Evolutionary conservation across 2,113 vertebrate species (phyloP), one percentile per base, ranked within the genome.

Genomic region (Tilapia sparmanii): DNA sequence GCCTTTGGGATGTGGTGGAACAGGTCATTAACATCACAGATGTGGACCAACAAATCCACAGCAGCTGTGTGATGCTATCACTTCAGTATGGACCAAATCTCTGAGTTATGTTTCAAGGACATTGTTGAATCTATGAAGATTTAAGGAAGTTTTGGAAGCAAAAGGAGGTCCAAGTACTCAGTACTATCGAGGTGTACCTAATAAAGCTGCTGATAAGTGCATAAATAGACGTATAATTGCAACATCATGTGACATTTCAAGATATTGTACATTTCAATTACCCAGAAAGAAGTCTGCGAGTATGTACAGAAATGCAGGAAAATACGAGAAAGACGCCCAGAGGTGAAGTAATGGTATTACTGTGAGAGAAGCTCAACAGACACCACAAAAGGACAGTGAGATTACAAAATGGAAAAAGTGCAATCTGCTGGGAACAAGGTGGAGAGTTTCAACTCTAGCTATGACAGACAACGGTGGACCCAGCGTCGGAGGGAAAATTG

Each of bases 371-470:
- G n/a, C 66, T 71, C 13, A 42, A 42, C 12, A 68, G 42, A 50
- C 18, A 78, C 24, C 45, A 78, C 33, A 52, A 19, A 78, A 33
- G 26, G 73, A 31, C 63, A 57, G 3, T 8, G 12, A 87, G 22
- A 47, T 6, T 16, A 33, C 66, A 73, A 68, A 16, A 68, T 31
- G 29, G 22, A 50, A 42, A 10, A 2, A 73, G 18, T 31, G 18
- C 26, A 78, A 78, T 52, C 26, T 33, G 73, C 73, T n/a, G 45
- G 45, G 73, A 78, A 78, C 26, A 80, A 84, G 57, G 53, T 55
- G 11, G 9, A 33, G 80, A 73, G n/a, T 81, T 83, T 83, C 22
- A 91, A 52, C 10, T 66, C 29, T 8, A 54, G 35, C 61, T 82
- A 10, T 66, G 53, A 71, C 33, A 80, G 66, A 86, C 53, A 81